Percentiles rank a stretch among this genome's conserved stretches.
Evolutionary conservation across 2,888 invertebrate species (phyloP).

Genomic region (Cosmopolites sordidus): DNA sequence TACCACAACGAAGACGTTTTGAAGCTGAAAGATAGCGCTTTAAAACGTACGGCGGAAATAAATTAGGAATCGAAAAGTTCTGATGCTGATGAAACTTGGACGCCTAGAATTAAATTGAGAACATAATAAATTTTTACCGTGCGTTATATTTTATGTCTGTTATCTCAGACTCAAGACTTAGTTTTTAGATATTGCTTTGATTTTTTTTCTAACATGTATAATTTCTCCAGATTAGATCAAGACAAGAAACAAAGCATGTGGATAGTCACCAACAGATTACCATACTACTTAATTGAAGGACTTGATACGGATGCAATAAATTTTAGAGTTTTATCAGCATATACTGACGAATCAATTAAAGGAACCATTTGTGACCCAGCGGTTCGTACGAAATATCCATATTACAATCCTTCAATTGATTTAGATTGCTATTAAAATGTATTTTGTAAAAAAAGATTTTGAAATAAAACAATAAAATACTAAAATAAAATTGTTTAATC

Average conservation of each 20-base stretch:
- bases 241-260: conserved; percentile 66
- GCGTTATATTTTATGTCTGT: too few species aligned
- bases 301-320: conserved; percentile 64
- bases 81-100: too few species aligned
- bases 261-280: conserved; percentile 72
- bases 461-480: not conserved
- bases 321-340: conserved; percentile 68
- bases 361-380: conserved; percentile 69
- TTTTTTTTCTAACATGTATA: not conserved
- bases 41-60: too few species aligned
- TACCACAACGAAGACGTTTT: too few species aligned
- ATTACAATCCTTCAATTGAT: not conserved
- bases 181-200: not conserved
- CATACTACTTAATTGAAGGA: conserved; percentile 65
- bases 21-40: too few species aligned
- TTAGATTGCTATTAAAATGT: not conserved
- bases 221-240: conserved; percentile 59
- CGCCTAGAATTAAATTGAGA: too few species aligned
- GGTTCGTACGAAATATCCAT: conserved; percentile 26
- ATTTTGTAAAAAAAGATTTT: too few species aligned
- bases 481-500: not conserved
- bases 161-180: too few species aligned
- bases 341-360: conserved; percentile 58
- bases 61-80: too few species aligned
- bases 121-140: too few species aligned